Percentiles rank a stretch among this genome's conserved stretches.
phyloP scores from a whole-genome alignment of 1,140 invertebrate genomes.

The Coptotermes formosanus region DNA sequence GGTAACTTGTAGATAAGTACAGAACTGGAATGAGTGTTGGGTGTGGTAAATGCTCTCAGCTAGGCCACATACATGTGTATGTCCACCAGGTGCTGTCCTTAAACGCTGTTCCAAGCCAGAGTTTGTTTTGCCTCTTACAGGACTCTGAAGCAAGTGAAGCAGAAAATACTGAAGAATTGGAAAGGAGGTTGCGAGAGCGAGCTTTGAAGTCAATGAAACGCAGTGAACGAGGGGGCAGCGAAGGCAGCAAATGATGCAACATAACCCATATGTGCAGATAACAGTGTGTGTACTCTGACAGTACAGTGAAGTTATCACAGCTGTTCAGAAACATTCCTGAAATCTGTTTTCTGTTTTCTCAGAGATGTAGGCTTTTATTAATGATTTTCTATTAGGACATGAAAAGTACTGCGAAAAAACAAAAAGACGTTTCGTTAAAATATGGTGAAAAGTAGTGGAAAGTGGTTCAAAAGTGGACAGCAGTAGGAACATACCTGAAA shows the following conservation, averaged over 20 bases:
- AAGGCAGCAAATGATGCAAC: conserved; percentile 18
- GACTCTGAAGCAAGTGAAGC: conserved; percentile 56
- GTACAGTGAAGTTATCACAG: not conserved
- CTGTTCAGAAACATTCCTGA: conserved; percentile 4
- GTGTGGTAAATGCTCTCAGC: too few species aligned
- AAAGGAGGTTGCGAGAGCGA: conserved; percentile 83
- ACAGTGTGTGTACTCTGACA: conserved; percentile 2
- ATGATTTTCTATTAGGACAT: not conserved
- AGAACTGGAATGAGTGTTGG: too few species aligned
- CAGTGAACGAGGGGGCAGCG: conserved; percentile 12
- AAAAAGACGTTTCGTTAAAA: not conserved
- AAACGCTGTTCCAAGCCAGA: too few species aligned
- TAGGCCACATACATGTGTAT: too few species aligned
- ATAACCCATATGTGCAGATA: not conserved
- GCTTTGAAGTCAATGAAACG: conserved; percentile 74
- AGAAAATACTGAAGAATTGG: conserved; percentile 70
- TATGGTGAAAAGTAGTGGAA: not conserved
- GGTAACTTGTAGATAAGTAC: too few species aligned
- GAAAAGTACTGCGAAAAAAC: not conserved
- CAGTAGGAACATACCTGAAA: not conserved
- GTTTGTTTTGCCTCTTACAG: conserved; percentile 32
- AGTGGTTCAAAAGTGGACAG: not conserved
- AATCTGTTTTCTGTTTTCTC: not conserved
- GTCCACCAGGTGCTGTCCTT: too few species aligned
- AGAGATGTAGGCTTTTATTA: conserved; percentile 2